Evolutionary conservation across 2,113 vertebrate species (phyloP), one percentile per base, ranked within the genome.

Genomic region (Falco punctatus): DNA sequence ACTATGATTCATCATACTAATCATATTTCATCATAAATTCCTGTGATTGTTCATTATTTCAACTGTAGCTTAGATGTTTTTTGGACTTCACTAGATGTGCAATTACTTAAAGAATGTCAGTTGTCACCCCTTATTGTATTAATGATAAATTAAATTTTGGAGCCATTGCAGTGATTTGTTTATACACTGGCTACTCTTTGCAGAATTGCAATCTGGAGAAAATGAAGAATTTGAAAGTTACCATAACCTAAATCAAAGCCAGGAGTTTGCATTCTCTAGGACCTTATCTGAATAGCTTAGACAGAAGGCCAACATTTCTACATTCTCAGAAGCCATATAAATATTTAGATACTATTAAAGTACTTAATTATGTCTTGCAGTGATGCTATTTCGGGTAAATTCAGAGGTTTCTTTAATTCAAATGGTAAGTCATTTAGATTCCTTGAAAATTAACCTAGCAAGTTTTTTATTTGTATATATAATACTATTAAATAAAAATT

Each of bases 31-130:
- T 81, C 49, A 91, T 91, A 84, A 94, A 84, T 96, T 91, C 40
- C 84, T 57, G 28, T 92, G 81, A 85, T 93, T 96, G 52, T 87
- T 95, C 90, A 94, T 94, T 92, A 92, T 79, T 95, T 93, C 73
- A 92, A 48, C 49, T 75, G 48, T 44, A 71, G 17, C 18, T 71
- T 93, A 21, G 46, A 18, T 82, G 65, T 66, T 66, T 94, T 88
- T 49, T 81, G 44, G 80, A 88, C 46, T 86, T 86, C 24, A 66
- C 22, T 78, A 55, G 33, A 66, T 42, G 74, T 70, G 77, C 42
- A 94, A 58, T 92, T 94, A 91, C 54, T 93, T 93, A 65, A 27
- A 73, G 49, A 90, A 73, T 48, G 51, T 62, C 59, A 32, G 24
- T 91, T 92, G 46, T 88, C 82, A 42, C 58, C 21, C 30, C 9